Evolutionary conservation across 1,140 invertebrate genomes (phyloP).

Genomic region (Lepidurus couesii): DNA sequence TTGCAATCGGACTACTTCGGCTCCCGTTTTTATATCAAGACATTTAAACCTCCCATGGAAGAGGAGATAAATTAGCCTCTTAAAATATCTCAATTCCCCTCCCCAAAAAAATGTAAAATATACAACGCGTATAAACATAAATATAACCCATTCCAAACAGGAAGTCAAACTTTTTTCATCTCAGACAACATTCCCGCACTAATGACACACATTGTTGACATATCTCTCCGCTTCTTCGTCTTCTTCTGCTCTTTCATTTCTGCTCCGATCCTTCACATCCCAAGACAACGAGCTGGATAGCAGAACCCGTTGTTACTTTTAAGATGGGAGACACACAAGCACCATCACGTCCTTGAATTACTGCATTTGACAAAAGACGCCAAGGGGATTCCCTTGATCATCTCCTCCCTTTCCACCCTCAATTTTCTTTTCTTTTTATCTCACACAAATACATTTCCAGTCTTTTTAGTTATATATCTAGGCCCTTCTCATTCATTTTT

Average conservation of each 20-base stretch:
- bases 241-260: background rate
- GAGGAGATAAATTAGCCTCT: too few relatives aligned
- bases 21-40: too few relatives aligned
- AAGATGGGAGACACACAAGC: background rate
- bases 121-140: too few relatives aligned
- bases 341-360: constrained; percentile 5
- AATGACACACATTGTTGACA: constrained; percentile 16
- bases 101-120: too few relatives aligned
- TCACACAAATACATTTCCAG: background rate
- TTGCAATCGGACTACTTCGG: too few relatives aligned
- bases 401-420: background rate
- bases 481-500: background rate
- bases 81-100: too few relatives aligned
- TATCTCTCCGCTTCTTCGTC: background rate
- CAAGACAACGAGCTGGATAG: background rate
- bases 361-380: background rate
- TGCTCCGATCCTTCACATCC: background rate
- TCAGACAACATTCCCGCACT: background rate
- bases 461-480: background rate
- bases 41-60: too few relatives aligned
- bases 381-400: background rate
- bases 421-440: background rate
- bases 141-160: too few relatives aligned
- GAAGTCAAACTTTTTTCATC: background rate
- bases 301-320: constrained; percentile 5